Conservation (phyloP, 1,140 invertebrate species). For the Scaptomyza graminum region DNA sequence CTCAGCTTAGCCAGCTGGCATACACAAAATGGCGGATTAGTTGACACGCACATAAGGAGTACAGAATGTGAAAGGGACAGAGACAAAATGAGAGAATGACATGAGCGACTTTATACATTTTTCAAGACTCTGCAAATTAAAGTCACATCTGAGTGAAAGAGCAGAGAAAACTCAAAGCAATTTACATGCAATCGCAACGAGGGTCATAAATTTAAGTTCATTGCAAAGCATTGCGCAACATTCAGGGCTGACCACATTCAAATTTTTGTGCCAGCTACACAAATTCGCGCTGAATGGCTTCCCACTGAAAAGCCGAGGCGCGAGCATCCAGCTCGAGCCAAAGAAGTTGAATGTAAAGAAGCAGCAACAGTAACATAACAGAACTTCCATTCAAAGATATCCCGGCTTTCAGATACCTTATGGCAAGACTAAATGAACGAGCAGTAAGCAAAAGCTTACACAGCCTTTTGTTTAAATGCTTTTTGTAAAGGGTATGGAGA, state of each 20-base stretch:
- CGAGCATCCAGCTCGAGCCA: constrained; percentile 25
- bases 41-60: constrained; percentile 22
- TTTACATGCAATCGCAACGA: constrained; percentile 65
- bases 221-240: constrained; percentile 28
- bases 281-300: constrained; percentile 38
- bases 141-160: constrained; percentile 53
- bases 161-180: constrained; percentile 57
- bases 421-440: neutral
- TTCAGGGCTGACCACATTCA: constrained; percentile 54
- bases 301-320: constrained; percentile 15
- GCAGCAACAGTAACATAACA: constrained; percentile 19
- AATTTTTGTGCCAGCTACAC: constrained; percentile 39
- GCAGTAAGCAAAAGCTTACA: neutral
- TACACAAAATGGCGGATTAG: constrained; percentile 27
- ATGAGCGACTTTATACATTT: constrained; percentile 56
- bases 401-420: constrained; percentile 12
- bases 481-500: constrained; percentile 16
- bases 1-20: constrained; percentile 44
- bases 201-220: constrained; percentile 70
- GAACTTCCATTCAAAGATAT: constrained; percentile 2
- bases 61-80: constrained; percentile 5
- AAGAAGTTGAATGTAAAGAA: constrained; percentile 26
- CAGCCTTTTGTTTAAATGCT: neutral
- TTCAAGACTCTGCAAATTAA: constrained; percentile 45
- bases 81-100: neutral